Percentiles rank a stretch among this genome's conserved stretches.
These are phyloP conservation scores for Amazona guildingii DNA, from an alignment of 2,113 vertebrate species.

Conservation along the genomic window DNA sequence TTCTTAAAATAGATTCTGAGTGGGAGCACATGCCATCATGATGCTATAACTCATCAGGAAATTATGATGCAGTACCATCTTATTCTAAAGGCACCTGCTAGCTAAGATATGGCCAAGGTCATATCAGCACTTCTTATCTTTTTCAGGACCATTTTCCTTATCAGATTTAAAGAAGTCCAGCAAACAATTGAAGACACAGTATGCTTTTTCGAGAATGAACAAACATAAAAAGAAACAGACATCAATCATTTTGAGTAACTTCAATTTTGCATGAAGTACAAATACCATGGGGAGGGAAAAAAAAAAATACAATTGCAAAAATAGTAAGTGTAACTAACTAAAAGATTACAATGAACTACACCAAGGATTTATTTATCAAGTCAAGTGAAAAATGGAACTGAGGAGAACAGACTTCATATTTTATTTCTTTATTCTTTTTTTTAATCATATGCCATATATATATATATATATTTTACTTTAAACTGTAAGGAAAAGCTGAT, in stretches of 20 bases:
- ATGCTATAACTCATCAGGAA: conserved; percentile 48
- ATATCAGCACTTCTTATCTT: not conserved
- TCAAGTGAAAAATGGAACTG: not conserved
- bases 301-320: not conserved
- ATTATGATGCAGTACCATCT: conserved; percentile 32
- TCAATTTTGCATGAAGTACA: not conserved
- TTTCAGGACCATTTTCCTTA: not conserved
- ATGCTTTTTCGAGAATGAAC: not conserved
- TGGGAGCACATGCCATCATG: conserved; percentile 50
- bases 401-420: not conserved
- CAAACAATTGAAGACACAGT: not conserved
- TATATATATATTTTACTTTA: not conserved
- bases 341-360: not conserved
- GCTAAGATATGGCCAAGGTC: conserved; percentile 21
- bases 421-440: not conserved
- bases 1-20: conserved; percentile 70
- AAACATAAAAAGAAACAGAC: not conserved
- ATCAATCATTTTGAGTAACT: not conserved
- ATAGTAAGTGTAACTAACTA: not conserved
- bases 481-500: not conserved
- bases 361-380: not conserved
- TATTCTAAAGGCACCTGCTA: conserved; percentile 17
- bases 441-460: not conserved
- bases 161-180: not conserved
- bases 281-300: not conserved